These are phyloP conservation scores for Pardosa pseudoannulata DNA, from an alignment of 2,888 invertebrate genomes.

Conservation along the genomic window DNA sequence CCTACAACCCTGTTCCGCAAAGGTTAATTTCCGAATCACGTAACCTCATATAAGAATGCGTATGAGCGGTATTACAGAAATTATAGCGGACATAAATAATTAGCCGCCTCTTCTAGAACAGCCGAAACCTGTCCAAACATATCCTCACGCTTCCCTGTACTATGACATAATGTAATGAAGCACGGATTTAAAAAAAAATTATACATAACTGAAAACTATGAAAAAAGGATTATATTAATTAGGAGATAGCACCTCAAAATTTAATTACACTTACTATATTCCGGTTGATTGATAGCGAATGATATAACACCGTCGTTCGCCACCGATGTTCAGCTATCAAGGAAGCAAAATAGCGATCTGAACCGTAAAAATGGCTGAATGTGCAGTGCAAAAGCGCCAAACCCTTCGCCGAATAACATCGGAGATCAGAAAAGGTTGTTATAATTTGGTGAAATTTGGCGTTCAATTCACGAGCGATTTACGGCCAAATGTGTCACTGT, in stretches of 20 bases:
- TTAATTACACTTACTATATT: background rate
- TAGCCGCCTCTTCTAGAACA: no score
- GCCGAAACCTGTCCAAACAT: no score
- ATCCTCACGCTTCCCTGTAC: no score
- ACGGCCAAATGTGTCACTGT: constrained; percentile 38
- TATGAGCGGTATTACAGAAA: no score
- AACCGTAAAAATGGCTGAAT: constrained; percentile 56
- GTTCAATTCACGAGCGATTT: background rate
- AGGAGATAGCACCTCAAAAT: background rate
- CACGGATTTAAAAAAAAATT: no score
- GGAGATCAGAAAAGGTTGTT: constrained; percentile 41
- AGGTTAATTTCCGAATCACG: no score
- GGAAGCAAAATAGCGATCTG: background rate
- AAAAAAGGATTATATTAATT: no score
- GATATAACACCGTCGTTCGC: background rate
- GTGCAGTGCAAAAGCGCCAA: constrained; percentile 32
- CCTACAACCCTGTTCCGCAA: no score
- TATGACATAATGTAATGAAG: no score
- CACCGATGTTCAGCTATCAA: background rate
- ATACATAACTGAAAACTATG: no score
- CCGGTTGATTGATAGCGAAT: background rate
- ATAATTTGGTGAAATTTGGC: background rate
- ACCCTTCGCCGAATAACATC: constrained; percentile 31
- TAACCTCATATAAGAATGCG: no score
- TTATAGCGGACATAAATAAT: no score